These are phyloP conservation scores for Ecdyonurus torrentis DNA, from an alignment of 2,888 invertebrate genomes.

Conservation along the genomic window DNA sequence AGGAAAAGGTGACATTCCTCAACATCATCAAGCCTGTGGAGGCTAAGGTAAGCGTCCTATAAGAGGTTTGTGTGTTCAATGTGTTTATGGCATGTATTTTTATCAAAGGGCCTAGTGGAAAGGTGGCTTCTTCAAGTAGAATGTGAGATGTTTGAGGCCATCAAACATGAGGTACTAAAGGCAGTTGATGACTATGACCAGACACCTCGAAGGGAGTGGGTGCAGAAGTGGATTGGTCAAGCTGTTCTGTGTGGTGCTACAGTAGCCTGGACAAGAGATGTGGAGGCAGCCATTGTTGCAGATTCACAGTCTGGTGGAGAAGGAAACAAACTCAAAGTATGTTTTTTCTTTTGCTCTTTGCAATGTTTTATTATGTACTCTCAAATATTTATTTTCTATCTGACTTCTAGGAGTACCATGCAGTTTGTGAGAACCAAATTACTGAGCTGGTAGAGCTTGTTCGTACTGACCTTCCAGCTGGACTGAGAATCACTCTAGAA, in stretches of 20 bases:
- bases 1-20: constrained; percentile 67
- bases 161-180: constrained; percentile 59
- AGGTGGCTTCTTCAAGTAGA: constrained; percentile 35
- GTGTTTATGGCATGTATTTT: too few species aligned
- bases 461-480: constrained; percentile 55
- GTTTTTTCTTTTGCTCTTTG: too few species aligned
- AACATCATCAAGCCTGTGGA: constrained; percentile 70
- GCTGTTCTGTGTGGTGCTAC: constrained; percentile 71
- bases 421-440: constrained; percentile 56
- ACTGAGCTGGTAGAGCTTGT: constrained; percentile 69
- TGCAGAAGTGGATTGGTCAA: constrained; percentile 85
- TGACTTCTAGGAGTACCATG: not conserved
- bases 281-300: constrained; percentile 44
- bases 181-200: constrained; percentile 49
- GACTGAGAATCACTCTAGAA: constrained; percentile 68
- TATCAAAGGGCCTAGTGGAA: constrained; percentile 28
- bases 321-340: not conserved
- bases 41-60: constrained; percentile 80
- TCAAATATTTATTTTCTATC: not conserved
- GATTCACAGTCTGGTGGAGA: not conserved
- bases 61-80: not conserved
- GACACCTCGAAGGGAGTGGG: constrained; percentile 54
- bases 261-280: constrained; percentile 79
- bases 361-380: not conserved
- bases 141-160: constrained; percentile 63